A percentile compares a stretch with the other conserved stretches of the same genome.
phyloP scores from a whole-genome alignment of 2,797 vertebrate species.

The Ceyx erithaca region DNA sequence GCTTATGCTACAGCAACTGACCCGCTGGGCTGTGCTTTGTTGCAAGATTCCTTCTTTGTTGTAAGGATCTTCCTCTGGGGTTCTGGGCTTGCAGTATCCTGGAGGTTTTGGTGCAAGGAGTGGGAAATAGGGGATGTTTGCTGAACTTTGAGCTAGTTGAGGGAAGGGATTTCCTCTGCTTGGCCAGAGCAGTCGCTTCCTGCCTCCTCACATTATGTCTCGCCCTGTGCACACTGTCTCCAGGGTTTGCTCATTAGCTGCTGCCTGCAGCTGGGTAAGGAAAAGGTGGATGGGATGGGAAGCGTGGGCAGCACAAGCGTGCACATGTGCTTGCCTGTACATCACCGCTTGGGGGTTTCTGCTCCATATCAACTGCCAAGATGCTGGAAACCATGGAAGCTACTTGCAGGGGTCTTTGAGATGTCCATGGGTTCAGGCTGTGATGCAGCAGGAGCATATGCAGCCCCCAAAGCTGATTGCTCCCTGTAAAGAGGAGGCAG shows the following conservation, averaged over 20 bases:
- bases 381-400: neutral
- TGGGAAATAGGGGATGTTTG: conserved; percentile 22
- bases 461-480: neutral
- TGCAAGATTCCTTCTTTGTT: neutral
- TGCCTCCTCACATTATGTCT: neutral
- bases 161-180: conserved; percentile 44
- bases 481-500: neutral
- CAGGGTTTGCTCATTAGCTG: conserved; percentile 5
- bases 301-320: neutral
- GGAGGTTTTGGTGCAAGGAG: neutral
- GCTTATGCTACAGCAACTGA: neutral
- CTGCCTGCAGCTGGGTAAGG: conserved; percentile 46
- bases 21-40: neutral
- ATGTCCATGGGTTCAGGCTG: neutral
- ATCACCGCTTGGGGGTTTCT: fast-evolving
- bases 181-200: conserved; percentile 10
- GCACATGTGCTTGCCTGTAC: neutral
- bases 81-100: neutral
- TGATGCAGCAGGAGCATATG: neutral
- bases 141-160: neutral
- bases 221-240: neutral
- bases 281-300: neutral
- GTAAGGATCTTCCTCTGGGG: neutral
- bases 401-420: neutral
- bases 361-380: fast-evolving